These are phyloP conservation scores for Remorina albescens DNA, from an alignment of 2,797 vertebrate genomes.

Conservation along the genomic window DNA sequence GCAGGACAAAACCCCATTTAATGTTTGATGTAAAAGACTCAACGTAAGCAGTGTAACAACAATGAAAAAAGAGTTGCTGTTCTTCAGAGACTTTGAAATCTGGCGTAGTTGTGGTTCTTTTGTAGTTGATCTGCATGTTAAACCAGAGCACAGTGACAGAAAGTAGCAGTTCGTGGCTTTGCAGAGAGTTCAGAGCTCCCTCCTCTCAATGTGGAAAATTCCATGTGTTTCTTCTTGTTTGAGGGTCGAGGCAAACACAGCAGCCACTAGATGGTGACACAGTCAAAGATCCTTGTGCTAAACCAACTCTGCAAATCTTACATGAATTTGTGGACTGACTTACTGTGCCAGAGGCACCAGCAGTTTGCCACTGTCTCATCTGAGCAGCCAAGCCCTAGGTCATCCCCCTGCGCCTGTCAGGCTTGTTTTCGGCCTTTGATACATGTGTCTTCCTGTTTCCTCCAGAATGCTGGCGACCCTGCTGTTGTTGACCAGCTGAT, in stretches of 20 bases:
- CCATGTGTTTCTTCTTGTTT: slow-evolving; percentile 29
- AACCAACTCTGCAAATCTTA: slow-evolving; percentile 54
- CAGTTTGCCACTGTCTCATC: slow-evolving; percentile 21
- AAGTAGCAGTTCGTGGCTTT: slow-evolving; percentile 24
- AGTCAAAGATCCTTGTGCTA: slow-evolving; percentile 33
- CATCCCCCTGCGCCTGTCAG: not conserved
- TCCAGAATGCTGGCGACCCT: slow-evolving; percentile 74
- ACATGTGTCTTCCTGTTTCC: slow-evolving; percentile 44
- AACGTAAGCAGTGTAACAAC: slow-evolving; percentile 2
- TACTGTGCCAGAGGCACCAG: slow-evolving; percentile 27
- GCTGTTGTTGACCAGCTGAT: slow-evolving; percentile 70
- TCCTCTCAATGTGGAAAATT: slow-evolving; percentile 73
- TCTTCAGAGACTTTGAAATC: not conserved
- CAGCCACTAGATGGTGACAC: slow-evolving; percentile 70
- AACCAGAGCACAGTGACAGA: slow-evolving; percentile 18
- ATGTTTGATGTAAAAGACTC: not conserved
- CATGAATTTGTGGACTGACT: slow-evolving; percentile 33
- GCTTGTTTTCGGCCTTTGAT: not conserved
- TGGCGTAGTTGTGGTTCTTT: not conserved
- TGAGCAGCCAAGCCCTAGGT: not conserved
- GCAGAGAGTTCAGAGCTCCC: slow-evolving; percentile 18
- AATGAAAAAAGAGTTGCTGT: not conserved
- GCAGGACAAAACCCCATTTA: not conserved
- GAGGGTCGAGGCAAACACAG: not conserved
- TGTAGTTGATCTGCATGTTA: slow-evolving; percentile 18